Conservation (phyloP, 2,113 vertebrate genomes). For the Cyanoliseus patagonus region DNA sequence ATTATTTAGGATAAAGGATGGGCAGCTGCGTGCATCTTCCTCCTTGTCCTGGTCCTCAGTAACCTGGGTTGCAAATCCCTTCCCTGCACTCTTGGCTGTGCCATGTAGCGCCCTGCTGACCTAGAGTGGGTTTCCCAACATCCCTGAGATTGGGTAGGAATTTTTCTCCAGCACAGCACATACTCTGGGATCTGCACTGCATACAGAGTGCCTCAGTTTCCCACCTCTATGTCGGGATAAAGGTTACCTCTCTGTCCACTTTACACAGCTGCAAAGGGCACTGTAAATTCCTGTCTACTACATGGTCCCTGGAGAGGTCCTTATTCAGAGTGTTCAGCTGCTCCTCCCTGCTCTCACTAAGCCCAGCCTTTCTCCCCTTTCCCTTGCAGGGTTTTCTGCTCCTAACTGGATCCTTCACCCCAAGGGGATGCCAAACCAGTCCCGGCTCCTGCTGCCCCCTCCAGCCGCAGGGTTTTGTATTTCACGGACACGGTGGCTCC, state of each 20-base stretch:
- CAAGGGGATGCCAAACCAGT: conserved; percentile 59
- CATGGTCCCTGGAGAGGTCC: accelerated
- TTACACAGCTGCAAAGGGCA: neutral
- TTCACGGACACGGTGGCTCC: conserved; percentile 54
- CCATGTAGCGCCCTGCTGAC: accelerated
- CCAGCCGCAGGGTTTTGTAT: conserved; percentile 49
- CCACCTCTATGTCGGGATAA: neutral
- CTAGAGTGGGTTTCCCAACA: neutral
- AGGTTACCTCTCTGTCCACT: neutral
- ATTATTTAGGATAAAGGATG: conserved; percentile 30
- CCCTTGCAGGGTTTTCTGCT: conserved; percentile 79
- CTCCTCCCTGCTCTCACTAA: neutral
- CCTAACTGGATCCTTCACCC: conserved; percentile 69
- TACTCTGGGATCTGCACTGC: neutral
- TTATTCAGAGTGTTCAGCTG: neutral
- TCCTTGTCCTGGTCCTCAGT: neutral
- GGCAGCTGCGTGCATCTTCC: neutral
- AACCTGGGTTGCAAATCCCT: neutral
- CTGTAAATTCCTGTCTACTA: neutral
- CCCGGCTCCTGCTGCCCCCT: conserved; percentile 27
- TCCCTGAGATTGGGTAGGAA: neutral
- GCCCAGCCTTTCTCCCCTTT: conserved; percentile 24
- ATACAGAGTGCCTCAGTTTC: neutral
- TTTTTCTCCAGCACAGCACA: neutral
- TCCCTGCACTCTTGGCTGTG: neutral